phyloP scores from a whole-genome alignment of 1,140 invertebrate genomes.

The Pectinophora gossypiella region DNA sequence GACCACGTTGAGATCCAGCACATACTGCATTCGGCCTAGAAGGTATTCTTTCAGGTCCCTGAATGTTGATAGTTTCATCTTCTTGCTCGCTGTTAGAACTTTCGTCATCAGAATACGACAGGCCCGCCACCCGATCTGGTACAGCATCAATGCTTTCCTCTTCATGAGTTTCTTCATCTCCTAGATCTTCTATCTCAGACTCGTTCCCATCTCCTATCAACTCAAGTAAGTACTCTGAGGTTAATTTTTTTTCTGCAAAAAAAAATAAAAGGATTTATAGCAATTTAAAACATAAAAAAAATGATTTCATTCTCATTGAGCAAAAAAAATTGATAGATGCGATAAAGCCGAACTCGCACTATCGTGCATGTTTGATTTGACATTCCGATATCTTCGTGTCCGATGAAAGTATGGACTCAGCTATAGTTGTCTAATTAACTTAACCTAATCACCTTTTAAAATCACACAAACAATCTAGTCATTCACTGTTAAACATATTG shows the following conservation, averaged over 20 bases:
- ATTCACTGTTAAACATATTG: constrained; percentile 3
- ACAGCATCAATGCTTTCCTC: too few species aligned
- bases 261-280: neutral
- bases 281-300: neutral
- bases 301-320: neutral
- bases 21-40: too few species aligned
- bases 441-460: neutral
- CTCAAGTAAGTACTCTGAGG: neutral
- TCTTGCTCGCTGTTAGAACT: too few species aligned
- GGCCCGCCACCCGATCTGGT: too few species aligned
- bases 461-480: neutral
- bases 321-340: neutral
- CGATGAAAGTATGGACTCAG: neutral
- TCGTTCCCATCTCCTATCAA: constrained; percentile 1
- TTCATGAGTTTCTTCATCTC: neutral
- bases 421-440: neutral
- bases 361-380: neutral
- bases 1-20: too few species aligned
- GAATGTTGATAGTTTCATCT: too few species aligned
- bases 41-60: too few species aligned
- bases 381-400: neutral
- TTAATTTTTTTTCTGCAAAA: neutral
- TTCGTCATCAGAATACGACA: too few species aligned
- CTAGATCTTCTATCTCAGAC: neutral
- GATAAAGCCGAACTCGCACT: neutral